Evolutionary conservation across 2,888 invertebrate species (phyloP), one percentile per base, ranked within the genome.

Genomic region (Beris morrisii): DNA sequence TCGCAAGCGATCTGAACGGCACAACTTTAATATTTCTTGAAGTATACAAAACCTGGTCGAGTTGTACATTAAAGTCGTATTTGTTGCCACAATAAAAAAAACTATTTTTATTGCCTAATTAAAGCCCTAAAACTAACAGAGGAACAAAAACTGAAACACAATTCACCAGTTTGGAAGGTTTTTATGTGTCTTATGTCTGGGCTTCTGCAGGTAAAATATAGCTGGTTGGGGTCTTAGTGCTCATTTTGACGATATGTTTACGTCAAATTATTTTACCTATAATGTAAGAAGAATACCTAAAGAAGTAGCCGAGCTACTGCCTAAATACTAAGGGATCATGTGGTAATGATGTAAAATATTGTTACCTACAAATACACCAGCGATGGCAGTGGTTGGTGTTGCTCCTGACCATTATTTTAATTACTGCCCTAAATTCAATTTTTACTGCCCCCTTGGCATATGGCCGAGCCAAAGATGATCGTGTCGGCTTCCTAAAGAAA

Each of bases 31-130:
- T 50, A 13, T 50, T 46, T 15, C 4, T 9, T 15, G 50, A 15
- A 50, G 12, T 50, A 15, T 11, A 38, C 38, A 38, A 5, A 38
- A 9, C 38, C 9, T 9, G 38, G 38, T 5, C 1, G 7, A 7
- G 46, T 59, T 59, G 48, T 44, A 31, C 58, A 31, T 46, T 44
- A 30, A 15, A 22, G 28, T 48, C 22, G 48, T 28, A 30, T 46
- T 48, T 59, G 58, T 54, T 12, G 54, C 58, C 4, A 4, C 53
- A 64, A 65, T 67, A 67, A 67, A 67, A 65, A 38, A 46, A 65
- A 65, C 64, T 67, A 65, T 65, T 59, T 67, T 67, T 67, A 67
- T 65, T 28, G 64, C 54, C 67, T 65, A 64, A 67, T 67, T 67
- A 67, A 67, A 57, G 57, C 54, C 67, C 67, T 59, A 59, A 67